Percentiles rank a stretch among this genome's conserved stretches.
Conservation (phyloP, 2,797 vertebrate genomes). For the Myotis findleyi region DNA sequence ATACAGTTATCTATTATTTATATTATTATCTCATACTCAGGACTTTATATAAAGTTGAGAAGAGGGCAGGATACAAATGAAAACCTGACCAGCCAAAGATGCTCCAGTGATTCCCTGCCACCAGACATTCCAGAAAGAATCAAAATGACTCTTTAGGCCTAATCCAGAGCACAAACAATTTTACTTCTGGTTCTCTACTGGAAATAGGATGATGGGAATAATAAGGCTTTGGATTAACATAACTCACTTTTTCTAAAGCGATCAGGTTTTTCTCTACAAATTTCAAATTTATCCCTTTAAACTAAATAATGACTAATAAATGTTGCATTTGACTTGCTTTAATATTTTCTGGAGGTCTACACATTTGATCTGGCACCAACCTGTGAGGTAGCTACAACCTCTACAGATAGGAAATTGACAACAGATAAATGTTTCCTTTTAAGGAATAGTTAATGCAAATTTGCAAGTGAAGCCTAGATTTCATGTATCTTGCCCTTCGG, state of each 20-base stretch:
- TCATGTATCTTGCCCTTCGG: not conserved
- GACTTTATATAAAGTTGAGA: not conserved
- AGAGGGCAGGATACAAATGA: not conserved
- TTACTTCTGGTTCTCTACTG: not conserved
- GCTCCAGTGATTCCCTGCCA: not conserved
- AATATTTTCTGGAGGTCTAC: not conserved
- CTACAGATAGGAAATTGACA: not conserved
- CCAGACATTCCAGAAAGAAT: conserved; percentile 5
- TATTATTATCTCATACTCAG: not conserved
- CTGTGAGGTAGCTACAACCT: not conserved
- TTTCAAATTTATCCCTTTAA: not conserved
- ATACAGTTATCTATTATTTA: not conserved
- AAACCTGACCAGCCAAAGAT: not conserved
- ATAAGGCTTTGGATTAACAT: not conserved
- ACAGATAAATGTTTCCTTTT: not conserved
- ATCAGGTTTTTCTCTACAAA: not conserved
- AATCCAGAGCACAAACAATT: not conserved
- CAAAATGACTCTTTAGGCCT: not conserved
- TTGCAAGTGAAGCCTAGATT: not conserved
- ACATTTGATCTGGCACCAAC: not conserved
- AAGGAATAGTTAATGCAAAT: not conserved
- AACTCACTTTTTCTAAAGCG: not conserved
- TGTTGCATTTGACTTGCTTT: not conserved
- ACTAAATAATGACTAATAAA: not conserved
- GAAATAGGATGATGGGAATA: not conserved